Percentiles rank a stretch among this genome's conserved stretches.
Conservation (phyloP, 2,797 vertebrate species). For the Leptodactylus fallax region DNA sequence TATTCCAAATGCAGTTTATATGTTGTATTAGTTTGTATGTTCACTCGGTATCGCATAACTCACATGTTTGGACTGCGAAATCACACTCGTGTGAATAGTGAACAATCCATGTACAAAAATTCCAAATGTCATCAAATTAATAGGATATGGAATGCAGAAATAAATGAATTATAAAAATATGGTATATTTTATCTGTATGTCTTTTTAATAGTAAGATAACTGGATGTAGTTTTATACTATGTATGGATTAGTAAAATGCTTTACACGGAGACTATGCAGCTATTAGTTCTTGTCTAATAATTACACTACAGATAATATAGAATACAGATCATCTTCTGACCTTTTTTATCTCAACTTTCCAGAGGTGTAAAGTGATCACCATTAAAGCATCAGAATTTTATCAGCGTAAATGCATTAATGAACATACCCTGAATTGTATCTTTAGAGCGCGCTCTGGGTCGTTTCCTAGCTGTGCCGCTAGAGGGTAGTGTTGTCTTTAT, state of each 20-base stretch:
- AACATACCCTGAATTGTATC: neutral
- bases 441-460: neutral
- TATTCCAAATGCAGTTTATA: neutral
- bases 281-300: neutral
- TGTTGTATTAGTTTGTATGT: neutral
- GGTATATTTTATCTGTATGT: neutral
- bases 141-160: too few relatives aligned
- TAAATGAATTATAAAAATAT: too few relatives aligned
- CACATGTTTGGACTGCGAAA: neutral
- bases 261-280: neutral
- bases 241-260: neutral
- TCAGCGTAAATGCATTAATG: neutral
- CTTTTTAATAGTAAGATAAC: neutral
- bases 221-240: neutral
- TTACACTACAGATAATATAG: neutral
- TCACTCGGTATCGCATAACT: too few relatives aligned
- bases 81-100: too few relatives aligned
- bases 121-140: neutral
- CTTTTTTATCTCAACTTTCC: neutral
- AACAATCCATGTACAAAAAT: neutral
- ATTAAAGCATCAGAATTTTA: neutral
- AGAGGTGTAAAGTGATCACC: neutral
- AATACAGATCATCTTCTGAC: neutral
- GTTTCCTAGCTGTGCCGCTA: constrained; percentile 3
- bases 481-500: constrained; percentile 37